Percentiles rank a stretch among this genome's conserved stretches.
These are phyloP conservation scores for Phrynosoma platyrhinos DNA, from an alignment of 2,113 vertebrate species.

Conservation along the genomic window DNA sequence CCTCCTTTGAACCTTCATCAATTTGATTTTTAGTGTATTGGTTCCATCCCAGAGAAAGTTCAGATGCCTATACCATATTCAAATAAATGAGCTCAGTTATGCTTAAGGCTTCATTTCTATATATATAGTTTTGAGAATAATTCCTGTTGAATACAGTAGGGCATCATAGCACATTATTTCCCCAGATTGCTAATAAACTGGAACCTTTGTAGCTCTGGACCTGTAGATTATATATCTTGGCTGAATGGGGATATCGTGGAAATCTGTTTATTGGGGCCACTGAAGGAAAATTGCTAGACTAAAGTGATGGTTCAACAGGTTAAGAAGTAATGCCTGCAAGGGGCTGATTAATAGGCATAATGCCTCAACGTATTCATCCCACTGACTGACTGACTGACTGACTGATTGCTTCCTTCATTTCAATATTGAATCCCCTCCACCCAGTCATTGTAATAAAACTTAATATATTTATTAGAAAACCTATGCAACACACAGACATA, in stretches of 20 bases:
- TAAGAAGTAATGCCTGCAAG: constrained; percentile 26
- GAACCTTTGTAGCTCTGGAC: background rate
- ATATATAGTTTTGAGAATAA: background rate
- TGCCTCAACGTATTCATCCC: constrained; percentile 7
- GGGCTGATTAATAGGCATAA: constrained; percentile 49
- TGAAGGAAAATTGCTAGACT: constrained; percentile 32
- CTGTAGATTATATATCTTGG: constrained; percentile 23
- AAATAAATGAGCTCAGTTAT: background rate
- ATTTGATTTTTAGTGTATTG: background rate
- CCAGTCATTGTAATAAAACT: constrained; percentile 4
- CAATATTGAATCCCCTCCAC: constrained; percentile 3
- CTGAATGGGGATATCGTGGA: constrained; percentile 25
- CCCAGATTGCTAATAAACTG: background rate
- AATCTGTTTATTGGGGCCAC: constrained; percentile 30
- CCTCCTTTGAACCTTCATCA: background rate
- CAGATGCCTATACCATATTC: background rate
- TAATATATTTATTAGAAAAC: constrained; percentile 23
- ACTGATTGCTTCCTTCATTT: constrained; percentile 21
- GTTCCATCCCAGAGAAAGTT: background rate
- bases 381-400: background rate
- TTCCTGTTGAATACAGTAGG: background rate
- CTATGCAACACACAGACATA: background rate
- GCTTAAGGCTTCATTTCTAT: too few species aligned
- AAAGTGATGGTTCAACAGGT: constrained; percentile 54
- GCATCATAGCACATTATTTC: background rate